Percentiles rank a stretch among this genome's conserved stretches.
Conservation (phyloP, 2,113 vertebrate genomes). For the Symphodus melops region DNA sequence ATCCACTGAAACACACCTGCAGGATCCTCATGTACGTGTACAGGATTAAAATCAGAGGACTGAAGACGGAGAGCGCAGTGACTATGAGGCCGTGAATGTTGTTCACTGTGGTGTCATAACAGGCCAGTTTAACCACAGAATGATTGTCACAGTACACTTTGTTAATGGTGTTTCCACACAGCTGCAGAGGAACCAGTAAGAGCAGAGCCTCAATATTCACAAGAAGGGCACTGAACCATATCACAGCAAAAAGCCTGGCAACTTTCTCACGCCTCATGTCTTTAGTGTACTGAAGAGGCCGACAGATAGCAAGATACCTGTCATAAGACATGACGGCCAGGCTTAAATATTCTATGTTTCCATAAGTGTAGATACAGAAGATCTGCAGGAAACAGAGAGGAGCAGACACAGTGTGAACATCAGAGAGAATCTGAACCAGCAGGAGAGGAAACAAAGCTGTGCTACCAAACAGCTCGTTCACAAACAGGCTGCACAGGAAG, state of each 20-base stretch:
- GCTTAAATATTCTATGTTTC: constrained; percentile 23
- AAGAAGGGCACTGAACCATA: constrained; percentile 53
- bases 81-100: constrained; percentile 39
- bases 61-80: neutral
- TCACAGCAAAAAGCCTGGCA: neutral
- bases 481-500: constrained; percentile 65
- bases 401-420: constrained; percentile 27
- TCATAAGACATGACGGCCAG: constrained; percentile 38
- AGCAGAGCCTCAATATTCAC: neutral
- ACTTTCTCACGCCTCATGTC: constrained; percentile 17
- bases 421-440: constrained; percentile 17
- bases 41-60: constrained; percentile 1
- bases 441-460: constrained; percentile 23
- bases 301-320: constrained; percentile 32
- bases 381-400: constrained; percentile 47
- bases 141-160: constrained; percentile 50
- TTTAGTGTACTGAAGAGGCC: constrained; percentile 20
- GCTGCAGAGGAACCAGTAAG: constrained; percentile 23
- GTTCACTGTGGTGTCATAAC: constrained; percentile 16
- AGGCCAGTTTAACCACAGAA: constrained; percentile 30
- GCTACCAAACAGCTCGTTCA: constrained; percentile 68
- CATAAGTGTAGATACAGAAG: constrained; percentile 67
- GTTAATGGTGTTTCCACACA: constrained; percentile 36
- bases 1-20: constrained; percentile 5
- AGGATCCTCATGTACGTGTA: constrained; percentile 32